Evolutionary conservation across 2,113 vertebrate genomes (phyloP).

Genomic region (Capra hircus): DNA sequence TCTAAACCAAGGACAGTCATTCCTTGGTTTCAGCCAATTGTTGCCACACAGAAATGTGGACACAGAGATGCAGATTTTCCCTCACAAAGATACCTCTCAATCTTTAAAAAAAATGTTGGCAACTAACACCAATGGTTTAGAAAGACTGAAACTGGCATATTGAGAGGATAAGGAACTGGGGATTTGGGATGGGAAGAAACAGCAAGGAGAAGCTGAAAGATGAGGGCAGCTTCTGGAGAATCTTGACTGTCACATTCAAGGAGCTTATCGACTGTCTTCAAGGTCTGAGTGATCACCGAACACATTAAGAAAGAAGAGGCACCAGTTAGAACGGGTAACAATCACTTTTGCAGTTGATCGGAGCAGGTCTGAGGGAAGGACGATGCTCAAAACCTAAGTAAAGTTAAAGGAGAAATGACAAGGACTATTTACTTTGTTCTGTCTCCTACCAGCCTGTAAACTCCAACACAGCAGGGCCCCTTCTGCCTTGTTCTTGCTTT

Average conservation of each 20-base stretch:
- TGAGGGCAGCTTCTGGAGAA: background rate
- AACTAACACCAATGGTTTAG: background rate
- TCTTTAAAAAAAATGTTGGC: conserved; percentile 5
- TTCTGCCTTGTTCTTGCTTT: background rate
- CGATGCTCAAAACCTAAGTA: background rate
- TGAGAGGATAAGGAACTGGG: background rate
- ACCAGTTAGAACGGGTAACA: background rate
- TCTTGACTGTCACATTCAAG: background rate
- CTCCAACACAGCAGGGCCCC: background rate
- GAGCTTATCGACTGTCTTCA: background rate
- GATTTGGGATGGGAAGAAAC: background rate
- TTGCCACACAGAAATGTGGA: background rate
- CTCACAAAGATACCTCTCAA: background rate
- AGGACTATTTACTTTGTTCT: background rate
- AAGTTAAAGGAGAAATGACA: background rate
- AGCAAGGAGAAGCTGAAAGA: background rate
- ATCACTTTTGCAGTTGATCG: background rate
- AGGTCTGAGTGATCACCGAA: background rate
- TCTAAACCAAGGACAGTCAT: background rate
- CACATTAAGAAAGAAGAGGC: background rate
- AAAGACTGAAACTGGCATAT: background rate
- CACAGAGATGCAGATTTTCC: background rate
- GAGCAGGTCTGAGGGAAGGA: background rate
- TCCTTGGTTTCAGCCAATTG: background rate
- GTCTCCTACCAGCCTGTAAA: background rate